phyloP scores from a whole-genome alignment of 1,140 invertebrate species.

The Drosophila equinoxialis region DNA sequence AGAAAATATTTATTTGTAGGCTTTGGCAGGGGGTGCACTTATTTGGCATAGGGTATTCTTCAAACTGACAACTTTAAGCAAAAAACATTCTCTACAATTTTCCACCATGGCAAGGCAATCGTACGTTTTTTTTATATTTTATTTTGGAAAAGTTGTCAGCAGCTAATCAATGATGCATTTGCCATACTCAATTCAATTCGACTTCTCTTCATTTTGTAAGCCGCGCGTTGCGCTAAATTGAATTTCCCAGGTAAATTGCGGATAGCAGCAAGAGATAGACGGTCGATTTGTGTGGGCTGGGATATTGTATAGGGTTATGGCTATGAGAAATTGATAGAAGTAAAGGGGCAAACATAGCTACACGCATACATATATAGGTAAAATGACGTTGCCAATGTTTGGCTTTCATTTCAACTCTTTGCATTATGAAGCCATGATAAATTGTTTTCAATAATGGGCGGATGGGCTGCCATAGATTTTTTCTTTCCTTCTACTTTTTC shows the following conservation, averaged over 20 bases:
- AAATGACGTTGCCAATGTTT: slow-evolving; percentile 57
- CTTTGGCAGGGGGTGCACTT: no score
- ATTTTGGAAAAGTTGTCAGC: slow-evolving; percentile 32
- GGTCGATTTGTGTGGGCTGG: background rate
- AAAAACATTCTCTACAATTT: background rate
- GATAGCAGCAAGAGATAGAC: slow-evolving; percentile 6
- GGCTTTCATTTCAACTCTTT: slow-evolving; percentile 43
- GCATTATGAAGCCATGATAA: slow-evolving; percentile 46
- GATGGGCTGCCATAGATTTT: slow-evolving; percentile 10
- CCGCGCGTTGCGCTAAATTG: slow-evolving; percentile 57
- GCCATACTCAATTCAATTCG: slow-evolving; percentile 33
- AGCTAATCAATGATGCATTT: slow-evolving; percentile 42
- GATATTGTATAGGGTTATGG: no score
- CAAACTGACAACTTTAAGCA: background rate
- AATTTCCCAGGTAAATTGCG: slow-evolving; percentile 58
- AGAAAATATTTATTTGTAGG: no score
- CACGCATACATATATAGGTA: slow-evolving; percentile 17
- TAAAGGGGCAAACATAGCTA: slow-evolving; percentile 23
- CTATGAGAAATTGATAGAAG: background rate
- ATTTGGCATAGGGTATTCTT: background rate
- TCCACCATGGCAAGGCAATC: background rate
- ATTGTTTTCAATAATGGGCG: slow-evolving; percentile 37
- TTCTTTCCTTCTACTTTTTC: background rate
- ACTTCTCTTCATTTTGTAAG: slow-evolving; percentile 62
- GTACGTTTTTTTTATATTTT: slow-evolving; percentile 6